Percentiles rank a stretch among this genome's conserved stretches.
phyloP scores from a whole-genome alignment of 2,113 vertebrate genomes.

The Pygathrix nemaeus region DNA sequence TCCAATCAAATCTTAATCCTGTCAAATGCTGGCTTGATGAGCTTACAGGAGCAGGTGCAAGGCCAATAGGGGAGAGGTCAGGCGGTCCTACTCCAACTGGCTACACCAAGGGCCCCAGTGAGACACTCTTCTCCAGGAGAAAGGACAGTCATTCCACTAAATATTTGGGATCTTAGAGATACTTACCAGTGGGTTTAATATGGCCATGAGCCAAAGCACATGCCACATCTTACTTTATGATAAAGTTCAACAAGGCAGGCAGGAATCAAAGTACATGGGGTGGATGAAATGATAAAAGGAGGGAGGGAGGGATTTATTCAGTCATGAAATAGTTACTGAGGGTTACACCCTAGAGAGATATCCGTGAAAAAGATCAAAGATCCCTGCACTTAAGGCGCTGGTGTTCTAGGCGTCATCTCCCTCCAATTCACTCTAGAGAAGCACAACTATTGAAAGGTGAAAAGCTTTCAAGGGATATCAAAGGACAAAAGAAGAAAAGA shows the following conservation, averaged over 20 bases:
- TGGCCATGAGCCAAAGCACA: not conserved
- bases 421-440: not conserved
- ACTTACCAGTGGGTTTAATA: not conserved
- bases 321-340: not conserved
- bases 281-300: not conserved
- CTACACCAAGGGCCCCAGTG: not conserved
- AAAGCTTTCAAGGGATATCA: not conserved
- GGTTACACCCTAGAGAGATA: not conserved
- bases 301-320: not conserved
- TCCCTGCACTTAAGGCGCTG: not conserved
- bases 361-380: not conserved
- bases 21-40: not conserved
- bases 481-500: not conserved
- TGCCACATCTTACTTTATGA: not conserved
- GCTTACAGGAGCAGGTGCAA: not conserved
- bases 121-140: not conserved
- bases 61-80: not conserved
- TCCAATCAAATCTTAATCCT: slow-evolving; percentile 66
- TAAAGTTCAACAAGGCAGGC: not conserved
- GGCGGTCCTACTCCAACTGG: not conserved
- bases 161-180: not conserved
- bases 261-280: not conserved
- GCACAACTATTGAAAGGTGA: not conserved
- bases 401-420: not conserved
- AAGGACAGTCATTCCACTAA: not conserved